Conservation (phyloP, 1,140 invertebrate species). For the Tetramorium simillimum region DNA sequence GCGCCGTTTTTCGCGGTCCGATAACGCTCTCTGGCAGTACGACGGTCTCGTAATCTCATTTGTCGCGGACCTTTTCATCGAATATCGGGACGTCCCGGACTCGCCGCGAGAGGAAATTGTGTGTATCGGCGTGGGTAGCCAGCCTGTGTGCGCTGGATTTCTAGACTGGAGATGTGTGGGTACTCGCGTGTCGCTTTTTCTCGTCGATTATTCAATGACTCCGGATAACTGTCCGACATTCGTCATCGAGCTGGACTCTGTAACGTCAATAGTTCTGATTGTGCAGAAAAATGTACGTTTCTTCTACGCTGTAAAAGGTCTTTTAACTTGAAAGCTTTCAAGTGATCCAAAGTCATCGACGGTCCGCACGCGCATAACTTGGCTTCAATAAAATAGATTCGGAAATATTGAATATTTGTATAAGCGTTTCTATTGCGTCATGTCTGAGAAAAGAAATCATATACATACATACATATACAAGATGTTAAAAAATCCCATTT, state of each 20-base stretch:
- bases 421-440: not conserved
- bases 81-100: slow-evolving; percentile 17
- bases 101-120: slow-evolving; percentile 12
- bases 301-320: not conserved
- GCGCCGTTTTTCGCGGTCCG: slow-evolving; percentile 55
- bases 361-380: not conserved
- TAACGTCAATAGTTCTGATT: not conserved
- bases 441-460: not conserved
- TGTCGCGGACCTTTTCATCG: slow-evolving; percentile 57
- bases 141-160: not conserved
- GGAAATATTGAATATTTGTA: not conserved
- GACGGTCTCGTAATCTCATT: slow-evolving; percentile 71
- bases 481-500: not conserved
- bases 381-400: not conserved
- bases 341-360: not conserved
- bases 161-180: not conserved
- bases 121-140: not conserved
- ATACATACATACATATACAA: not conserved
- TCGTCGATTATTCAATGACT: not conserved
- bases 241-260: not conserved
- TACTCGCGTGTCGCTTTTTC: not conserved
- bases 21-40: slow-evolving; percentile 64
- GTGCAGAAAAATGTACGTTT: not conserved
- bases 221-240: not conserved
- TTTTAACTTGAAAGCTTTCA: not conserved